Evolutionary conservation across 2,113 vertebrate genomes (phyloP).

Genomic region (Galbula dea): DNA sequence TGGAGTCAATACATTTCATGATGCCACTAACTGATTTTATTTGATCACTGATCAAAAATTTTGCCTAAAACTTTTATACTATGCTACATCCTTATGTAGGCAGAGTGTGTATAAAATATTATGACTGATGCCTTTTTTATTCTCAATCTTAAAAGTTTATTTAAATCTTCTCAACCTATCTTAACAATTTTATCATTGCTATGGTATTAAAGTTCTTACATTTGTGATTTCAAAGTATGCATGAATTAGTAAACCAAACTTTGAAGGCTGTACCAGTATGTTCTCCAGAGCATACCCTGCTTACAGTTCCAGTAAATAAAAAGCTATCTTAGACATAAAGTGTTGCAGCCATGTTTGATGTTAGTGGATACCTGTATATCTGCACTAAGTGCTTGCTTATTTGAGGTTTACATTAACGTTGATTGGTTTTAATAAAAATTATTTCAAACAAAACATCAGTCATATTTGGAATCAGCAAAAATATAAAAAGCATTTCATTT

Average conservation of each 20-base stretch:
- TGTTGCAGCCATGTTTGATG: neutral
- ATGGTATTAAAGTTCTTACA: neutral
- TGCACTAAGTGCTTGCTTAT: neutral
- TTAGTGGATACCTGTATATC: neutral
- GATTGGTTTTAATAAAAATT: neutral
- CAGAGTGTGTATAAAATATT: neutral
- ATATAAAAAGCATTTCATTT: no score
- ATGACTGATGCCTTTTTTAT: neutral
- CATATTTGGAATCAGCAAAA: neutral
- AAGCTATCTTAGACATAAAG: neutral
- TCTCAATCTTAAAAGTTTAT: neutral
- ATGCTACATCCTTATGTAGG: neutral
- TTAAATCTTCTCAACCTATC: neutral
- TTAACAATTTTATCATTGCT: neutral
- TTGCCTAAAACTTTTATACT: neutral
- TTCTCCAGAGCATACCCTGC: neutral
- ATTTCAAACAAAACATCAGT: neutral
- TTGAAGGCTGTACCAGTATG: neutral
- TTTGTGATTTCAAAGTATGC: neutral
- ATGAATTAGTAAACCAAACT: neutral
- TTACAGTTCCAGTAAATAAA: neutral
- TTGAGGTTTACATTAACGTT: neutral
- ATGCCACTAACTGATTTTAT: neutral
- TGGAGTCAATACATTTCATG: neutral
- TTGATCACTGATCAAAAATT: neutral